Base-by-base conservation (phyloP, 2,113 vertebrate species). In the Toxostoma redivivum region DNA sequence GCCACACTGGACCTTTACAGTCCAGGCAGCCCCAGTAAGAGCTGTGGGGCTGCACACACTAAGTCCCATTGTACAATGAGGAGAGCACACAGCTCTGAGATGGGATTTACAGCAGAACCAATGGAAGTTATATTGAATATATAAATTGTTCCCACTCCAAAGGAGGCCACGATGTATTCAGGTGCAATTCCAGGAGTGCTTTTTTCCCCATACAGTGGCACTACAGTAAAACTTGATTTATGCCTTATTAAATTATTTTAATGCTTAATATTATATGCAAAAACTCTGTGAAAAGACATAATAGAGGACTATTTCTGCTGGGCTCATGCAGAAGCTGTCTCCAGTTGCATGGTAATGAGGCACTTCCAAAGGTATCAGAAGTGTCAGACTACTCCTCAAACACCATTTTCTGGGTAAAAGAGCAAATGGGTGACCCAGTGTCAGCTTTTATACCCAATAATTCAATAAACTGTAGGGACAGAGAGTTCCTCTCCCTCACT, bases 231-330 rank as follows among this genome's bases (percentile, higher is more conserved):
- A 86, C 47, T 30, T 86, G 81, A 95, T 93, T 94, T 95, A 92
- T 88, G 53, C 54, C 85, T 92, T 90, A 87, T 91, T 94, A 94
- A 66, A 66, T 95, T 87, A 94, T 89, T 90, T 80, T 91, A 96
- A 94, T 95, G 79, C 37, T 90, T 87, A 73, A 90, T 93, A 83
- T 93, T 93, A 60, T 58, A 93, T 94, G 93, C 87, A 91, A 94
- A 96, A 95, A 40, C 47, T 73, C 90, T 21, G 37, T 47, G 64
- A 87, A 81, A 72, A 94, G 80, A 19, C 86, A 56, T 73, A 86
- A 66, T 58, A 62, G 81, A 80, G 47, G 71, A 65, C 18, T 69
- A 44, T 77, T 79, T 88, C 87, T 95, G 62, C 89, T 40, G n/a
- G 73, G 77, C 89, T 95, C 33, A 30, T 38, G 61, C 77, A 76